phyloP scores from a whole-genome alignment of 2,113 vertebrate genomes.

The Phocoena sinus region DNA sequence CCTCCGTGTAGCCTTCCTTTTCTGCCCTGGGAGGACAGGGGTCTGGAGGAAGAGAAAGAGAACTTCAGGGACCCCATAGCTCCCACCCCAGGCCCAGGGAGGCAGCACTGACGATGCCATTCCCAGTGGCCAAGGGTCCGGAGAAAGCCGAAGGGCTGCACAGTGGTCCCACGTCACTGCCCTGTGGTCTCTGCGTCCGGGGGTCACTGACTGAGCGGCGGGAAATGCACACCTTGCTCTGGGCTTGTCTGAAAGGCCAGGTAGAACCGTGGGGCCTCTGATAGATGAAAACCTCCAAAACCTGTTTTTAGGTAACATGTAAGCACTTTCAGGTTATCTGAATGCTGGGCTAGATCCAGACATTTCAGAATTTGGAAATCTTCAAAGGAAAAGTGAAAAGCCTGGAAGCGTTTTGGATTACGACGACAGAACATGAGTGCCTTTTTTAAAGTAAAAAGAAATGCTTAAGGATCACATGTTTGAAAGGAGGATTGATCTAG shows the following conservation, averaged over 20 bases:
- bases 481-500: neutral
- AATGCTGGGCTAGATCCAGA: neutral
- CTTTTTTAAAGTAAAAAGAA: neutral
- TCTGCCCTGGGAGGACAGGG: neutral
- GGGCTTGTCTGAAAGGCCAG: neutral
- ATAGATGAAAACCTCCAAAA: neutral
- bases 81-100: neutral
- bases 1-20: neutral
- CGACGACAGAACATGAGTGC: neutral
- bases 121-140: neutral
- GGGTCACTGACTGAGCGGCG: fast-evolving
- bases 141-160: neutral
- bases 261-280: neutral
- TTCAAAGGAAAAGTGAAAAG: neutral
- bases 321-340: neutral
- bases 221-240: neutral
- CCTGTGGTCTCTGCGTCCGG: neutral
- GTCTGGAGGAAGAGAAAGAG: neutral
- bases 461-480: neutral
- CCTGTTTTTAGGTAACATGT: neutral
- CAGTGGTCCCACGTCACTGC: fast-evolving
- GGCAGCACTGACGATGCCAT: fast-evolving
- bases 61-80: neutral
- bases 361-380: neutral
- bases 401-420: neutral